Base-by-base conservation (phyloP, 2,888 invertebrate species). In the Drosophila recens region DNA sequence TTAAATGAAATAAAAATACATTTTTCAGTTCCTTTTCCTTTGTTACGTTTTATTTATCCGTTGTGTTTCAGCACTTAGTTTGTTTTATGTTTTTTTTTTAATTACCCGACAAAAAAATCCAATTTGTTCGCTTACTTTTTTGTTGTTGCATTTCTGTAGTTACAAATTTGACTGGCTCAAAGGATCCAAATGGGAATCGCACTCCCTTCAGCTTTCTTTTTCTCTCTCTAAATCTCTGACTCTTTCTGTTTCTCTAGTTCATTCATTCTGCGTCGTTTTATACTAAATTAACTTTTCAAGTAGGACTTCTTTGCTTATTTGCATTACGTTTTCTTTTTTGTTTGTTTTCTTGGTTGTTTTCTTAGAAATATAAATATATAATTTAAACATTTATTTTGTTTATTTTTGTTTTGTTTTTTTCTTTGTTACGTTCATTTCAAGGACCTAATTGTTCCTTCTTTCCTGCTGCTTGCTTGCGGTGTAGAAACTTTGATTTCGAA, bases 311-410 rank as follows among this genome's bases (percentile, higher is more conserved):
- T 73, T 66, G 51, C 57, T 63, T 75, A 34, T 51, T 40, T 62
- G 45, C 42, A 38, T 66, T 45, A 49, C 34, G 6, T 56, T 33
- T 56, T 42, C 38, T 20, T 61, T 45, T 6, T 49, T 30, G 8
- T 27, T 2, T 30, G 8, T n/a, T 30, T n/a, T 27, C 15, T 10
- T 67, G 20, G 23, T 17, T 17, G 17, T 59, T 59, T 38, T 63
- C 34, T 57, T 84, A 85, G 40, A 80, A 70, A 82, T 85, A 84
- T 73, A 85, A 79, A 87, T 83, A 72, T 75, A 82, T 84, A 80
- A 87, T 87, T 85, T 83, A 76, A 83, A 67, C 51, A 65, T 79
- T 80, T 69, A 54, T 48, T 80, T 66, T 52, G 43, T 78, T 70
- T 51, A 52, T 70, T 23, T 42, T 15, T 69, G 63, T 46, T 62